These are phyloP conservation scores for Syrphus vitripennis DNA, from an alignment of 2,888 invertebrate genomes.

Conservation along the genomic window DNA sequence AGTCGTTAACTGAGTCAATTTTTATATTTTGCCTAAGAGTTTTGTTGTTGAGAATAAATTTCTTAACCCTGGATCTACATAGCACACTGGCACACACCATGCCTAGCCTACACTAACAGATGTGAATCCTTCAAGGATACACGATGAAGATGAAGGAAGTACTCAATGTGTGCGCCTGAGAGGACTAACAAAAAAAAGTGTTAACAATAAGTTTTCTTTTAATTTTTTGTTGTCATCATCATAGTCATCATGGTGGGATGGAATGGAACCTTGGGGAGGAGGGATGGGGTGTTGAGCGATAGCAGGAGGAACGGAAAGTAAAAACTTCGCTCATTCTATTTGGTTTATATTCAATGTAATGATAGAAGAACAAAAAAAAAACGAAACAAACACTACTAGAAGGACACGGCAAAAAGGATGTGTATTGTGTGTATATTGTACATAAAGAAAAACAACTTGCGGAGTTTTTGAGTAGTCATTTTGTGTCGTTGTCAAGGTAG, in stretches of 20 bases:
- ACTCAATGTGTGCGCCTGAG: slow-evolving; percentile 9
- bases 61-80: slow-evolving; percentile 39
- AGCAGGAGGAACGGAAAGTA: not conserved
- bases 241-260: not conserved
- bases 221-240: slow-evolving; percentile 63
- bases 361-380: slow-evolving; percentile 30
- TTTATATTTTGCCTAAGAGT: slow-evolving; percentile 57
- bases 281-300: not conserved
- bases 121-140: slow-evolving; percentile 63
- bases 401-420: slow-evolving; percentile 15
- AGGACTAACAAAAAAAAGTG: slow-evolving; percentile 55
- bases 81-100: not conserved
- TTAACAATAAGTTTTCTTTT: slow-evolving; percentile 68
- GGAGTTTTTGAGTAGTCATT: slow-evolving; percentile 50
- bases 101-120: slow-evolving; percentile 57
- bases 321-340: slow-evolving; percentile 56
- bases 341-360: slow-evolving; percentile 55
- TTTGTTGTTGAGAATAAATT: slow-evolving; percentile 57
- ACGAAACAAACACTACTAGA: too few relatives aligned
- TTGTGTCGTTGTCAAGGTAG: slow-evolving; percentile 58
- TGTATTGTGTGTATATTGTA: not conserved
- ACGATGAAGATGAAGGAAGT: slow-evolving; percentile 37
- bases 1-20: slow-evolving; percentile 61
- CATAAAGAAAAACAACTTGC: slow-evolving; percentile 5
- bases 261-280: not conserved